phyloP scores from a whole-genome alignment of 2,888 invertebrate species.

The Apodemia duryi region DNA sequence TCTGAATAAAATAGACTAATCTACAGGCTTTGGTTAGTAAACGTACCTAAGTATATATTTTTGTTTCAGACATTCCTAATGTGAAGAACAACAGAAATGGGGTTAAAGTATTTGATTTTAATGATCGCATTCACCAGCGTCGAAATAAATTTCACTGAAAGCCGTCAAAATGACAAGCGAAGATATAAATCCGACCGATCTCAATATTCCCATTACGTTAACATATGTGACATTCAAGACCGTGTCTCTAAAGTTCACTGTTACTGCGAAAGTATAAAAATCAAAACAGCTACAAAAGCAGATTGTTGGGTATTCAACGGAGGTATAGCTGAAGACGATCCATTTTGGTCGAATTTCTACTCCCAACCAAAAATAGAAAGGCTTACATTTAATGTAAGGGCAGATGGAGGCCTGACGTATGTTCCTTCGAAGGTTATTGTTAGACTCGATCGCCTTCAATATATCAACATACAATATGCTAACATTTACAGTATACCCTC shows the following conservation, averaged over 20 bases:
- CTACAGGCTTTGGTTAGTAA: not conserved
- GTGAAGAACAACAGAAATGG: constrained; percentile 60
- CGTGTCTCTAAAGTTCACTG: constrained; percentile 81
- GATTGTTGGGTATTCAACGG: constrained; percentile 88
- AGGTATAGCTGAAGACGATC: constrained; percentile 84
- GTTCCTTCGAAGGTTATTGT: constrained; percentile 85
- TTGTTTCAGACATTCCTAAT: constrained; percentile 71
- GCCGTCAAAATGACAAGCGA: constrained; percentile 68
- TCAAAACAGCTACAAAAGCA: constrained; percentile 82
- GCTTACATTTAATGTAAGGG: constrained; percentile 84
- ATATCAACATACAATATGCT: constrained; percentile 85
- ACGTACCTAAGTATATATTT: constrained; percentile 33
- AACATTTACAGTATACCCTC: constrained; percentile 84
- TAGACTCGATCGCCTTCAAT: constrained; percentile 82
- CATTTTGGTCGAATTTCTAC: constrained; percentile 86
- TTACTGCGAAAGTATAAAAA: constrained; percentile 80
- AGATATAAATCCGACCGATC: constrained; percentile 69
- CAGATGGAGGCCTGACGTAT: constrained; percentile 83
- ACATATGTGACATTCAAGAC: constrained; percentile 79
- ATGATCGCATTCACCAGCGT: constrained; percentile 70
- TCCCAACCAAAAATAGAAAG: constrained; percentile 85
- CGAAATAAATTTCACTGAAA: constrained; percentile 70
- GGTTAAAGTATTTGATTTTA: constrained; percentile 68
- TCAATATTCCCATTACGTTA: constrained; percentile 64
- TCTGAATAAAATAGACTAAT: too few relatives aligned